phyloP scores from a whole-genome alignment of 2,113 vertebrate genomes.

The Acanthisitta chloris region DNA sequence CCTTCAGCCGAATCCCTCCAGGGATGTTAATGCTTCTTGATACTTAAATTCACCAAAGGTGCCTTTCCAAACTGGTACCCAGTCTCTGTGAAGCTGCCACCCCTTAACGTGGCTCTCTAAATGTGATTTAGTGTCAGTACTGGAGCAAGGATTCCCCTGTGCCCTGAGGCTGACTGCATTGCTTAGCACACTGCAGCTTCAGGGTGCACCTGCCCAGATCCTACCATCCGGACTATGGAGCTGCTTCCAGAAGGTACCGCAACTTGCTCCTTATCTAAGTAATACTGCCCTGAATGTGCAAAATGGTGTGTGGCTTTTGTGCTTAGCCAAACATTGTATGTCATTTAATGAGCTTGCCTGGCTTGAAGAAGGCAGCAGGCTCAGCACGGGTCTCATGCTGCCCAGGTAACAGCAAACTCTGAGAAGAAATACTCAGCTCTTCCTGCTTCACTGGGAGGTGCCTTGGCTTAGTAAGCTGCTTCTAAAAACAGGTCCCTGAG shows the following conservation, averaged over 20 bases:
- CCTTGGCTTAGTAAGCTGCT: neutral
- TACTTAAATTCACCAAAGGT: neutral
- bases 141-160: neutral
- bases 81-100: neutral
- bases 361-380: neutral
- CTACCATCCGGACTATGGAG: neutral
- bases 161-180: neutral
- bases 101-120: neutral
- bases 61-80: neutral
- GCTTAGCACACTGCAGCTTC: neutral
- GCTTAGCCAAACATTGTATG: neutral
- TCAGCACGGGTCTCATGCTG: neutral
- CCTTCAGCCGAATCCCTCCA: neutral
- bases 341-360: neutral
- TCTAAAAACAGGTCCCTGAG: neutral
- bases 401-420: neutral
- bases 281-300: neutral
- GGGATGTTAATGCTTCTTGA: neutral
- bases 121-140: neutral
- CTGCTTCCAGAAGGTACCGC: neutral
- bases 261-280: neutral
- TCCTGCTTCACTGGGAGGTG: neutral
- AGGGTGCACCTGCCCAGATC: neutral
- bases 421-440: neutral
- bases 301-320: neutral